Conservation (phyloP, 2,888 invertebrate genomes). For the Lottia gigantea region DNA sequence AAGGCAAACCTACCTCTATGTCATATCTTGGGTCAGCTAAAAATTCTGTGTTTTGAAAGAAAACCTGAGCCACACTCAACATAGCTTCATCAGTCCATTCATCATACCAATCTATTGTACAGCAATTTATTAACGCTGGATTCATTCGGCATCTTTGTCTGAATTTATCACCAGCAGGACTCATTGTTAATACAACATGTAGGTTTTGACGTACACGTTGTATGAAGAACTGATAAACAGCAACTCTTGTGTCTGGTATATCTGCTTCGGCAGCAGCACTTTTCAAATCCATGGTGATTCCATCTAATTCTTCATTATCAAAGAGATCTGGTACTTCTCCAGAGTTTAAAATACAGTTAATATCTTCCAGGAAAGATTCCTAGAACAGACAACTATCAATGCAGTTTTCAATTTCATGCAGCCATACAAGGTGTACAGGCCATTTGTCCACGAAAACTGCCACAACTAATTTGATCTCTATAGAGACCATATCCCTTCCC, state of each 20-base stretch:
- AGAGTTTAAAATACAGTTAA: conserved; percentile 67
- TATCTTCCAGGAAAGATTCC: conserved; percentile 68
- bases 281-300: conserved; percentile 66
- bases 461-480: too few relatives aligned
- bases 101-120: conserved; percentile 68
- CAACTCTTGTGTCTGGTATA: conserved; percentile 62
- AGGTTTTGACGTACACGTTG: conserved; percentile 63
- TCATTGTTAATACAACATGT: conserved; percentile 66
- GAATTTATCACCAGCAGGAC: conserved; percentile 65
- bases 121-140: conserved; percentile 67
- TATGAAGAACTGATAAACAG: conserved; percentile 65
- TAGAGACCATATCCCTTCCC: too few relatives aligned
- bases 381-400: conserved; percentile 35
- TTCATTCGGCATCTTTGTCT: conserved; percentile 67
- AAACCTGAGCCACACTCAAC: conserved; percentile 65
- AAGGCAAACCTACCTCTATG: conserved; percentile 44
- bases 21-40: conserved; percentile 55
- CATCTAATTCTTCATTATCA: conserved; percentile 67
- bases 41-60: conserved; percentile 63
- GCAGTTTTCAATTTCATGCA: too few relatives aligned
- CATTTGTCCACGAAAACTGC: too few relatives aligned
- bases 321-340: conserved; percentile 68
- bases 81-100: conserved; percentile 67
- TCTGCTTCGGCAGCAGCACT: conserved; percentile 60
- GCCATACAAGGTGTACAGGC: too few relatives aligned